phyloP scores from a whole-genome alignment of 2,797 vertebrate genomes.

The Notamacropus eugenii region DNA sequence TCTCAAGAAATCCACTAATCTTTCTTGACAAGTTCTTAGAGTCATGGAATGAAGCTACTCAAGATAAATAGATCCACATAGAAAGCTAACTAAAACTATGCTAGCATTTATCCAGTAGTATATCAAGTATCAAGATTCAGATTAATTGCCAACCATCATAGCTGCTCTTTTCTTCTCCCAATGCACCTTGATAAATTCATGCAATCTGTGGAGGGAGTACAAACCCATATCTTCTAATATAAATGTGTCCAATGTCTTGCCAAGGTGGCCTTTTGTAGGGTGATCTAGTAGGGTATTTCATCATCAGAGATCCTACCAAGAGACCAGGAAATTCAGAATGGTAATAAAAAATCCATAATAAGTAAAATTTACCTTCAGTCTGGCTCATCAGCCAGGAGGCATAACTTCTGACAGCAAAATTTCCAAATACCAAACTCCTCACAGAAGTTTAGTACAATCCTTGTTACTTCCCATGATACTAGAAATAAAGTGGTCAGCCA shows the following conservation, averaged over 20 bases:
- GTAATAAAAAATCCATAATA: background rate
- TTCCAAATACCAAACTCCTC: background rate
- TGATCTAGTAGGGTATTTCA: background rate
- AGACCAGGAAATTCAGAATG: background rate
- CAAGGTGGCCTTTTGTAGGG: background rate
- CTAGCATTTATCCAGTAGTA: background rate
- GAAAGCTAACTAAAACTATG: background rate
- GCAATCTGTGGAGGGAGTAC: no score
- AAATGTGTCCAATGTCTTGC: background rate
- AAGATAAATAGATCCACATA: background rate
- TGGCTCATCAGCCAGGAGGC: background rate
- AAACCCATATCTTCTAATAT: background rate
- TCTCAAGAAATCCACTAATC: background rate
- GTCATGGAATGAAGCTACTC: background rate
- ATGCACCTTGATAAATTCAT: background rate
- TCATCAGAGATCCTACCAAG: background rate
- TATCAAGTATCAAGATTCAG: background rate
- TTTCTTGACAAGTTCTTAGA: background rate
- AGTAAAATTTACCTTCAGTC: background rate
- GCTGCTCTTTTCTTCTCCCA: background rate
- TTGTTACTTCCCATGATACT: background rate
- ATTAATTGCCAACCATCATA: background rate
- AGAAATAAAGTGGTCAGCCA: background rate
- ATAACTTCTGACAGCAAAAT: background rate
- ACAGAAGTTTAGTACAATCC: background rate